These are phyloP conservation scores for Daboia siamensis DNA, from an alignment of 2,113 vertebrate genomes.

Conservation along the genomic window DNA sequence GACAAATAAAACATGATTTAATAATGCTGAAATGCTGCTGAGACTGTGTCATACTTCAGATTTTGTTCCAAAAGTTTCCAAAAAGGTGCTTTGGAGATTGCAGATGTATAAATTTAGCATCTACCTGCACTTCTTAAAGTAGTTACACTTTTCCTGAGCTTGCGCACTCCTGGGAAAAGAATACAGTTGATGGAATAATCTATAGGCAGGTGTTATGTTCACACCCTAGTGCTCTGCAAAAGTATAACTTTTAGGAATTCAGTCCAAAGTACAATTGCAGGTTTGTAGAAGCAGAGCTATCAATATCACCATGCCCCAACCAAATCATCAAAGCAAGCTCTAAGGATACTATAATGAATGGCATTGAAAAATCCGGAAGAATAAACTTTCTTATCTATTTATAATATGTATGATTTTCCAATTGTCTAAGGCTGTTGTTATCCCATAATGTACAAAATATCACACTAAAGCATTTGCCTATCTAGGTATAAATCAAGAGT, in stretches of 20 bases:
- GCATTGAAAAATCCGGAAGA: neutral
- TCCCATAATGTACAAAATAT: neutral
- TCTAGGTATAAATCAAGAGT: neutral
- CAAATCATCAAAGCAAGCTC: neutral
- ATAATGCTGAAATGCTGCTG: neutral
- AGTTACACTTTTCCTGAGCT: neutral
- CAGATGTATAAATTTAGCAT: neutral
- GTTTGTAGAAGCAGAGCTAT: neutral
- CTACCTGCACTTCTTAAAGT: neutral
- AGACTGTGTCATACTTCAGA: neutral
- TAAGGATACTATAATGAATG: neutral
- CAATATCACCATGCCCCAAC: neutral
- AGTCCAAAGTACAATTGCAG: neutral
- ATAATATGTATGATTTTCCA: neutral
- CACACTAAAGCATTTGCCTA: neutral
- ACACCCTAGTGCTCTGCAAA: neutral
- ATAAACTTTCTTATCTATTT: neutral
- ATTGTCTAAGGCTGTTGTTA: neutral
- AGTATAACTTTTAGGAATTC: neutral
- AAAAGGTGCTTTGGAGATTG: neutral
- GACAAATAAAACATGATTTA: neutral
- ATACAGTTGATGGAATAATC: neutral
- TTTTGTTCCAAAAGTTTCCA: neutral
- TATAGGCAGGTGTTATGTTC: neutral
- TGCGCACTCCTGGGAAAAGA: neutral